These are phyloP conservation scores for Cygnus buccinator DNA, from an alignment of 2,113 vertebrate genomes.

Conservation along the genomic window DNA sequence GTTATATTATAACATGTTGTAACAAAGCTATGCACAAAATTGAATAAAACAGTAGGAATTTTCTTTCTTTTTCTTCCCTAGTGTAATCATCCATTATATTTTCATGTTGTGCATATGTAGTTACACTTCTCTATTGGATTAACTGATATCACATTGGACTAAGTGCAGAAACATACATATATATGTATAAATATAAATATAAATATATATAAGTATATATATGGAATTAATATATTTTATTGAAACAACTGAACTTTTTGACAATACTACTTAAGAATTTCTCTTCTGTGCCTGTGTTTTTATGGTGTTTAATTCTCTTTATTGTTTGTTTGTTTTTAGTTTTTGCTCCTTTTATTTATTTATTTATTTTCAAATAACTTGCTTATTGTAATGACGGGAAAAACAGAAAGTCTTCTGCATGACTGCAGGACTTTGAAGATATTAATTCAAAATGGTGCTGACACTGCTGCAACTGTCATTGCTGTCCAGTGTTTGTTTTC, in stretches of 20 bases:
- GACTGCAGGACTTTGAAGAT: not conserved
- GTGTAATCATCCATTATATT: not conserved
- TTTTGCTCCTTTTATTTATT: no score
- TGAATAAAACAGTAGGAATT: not conserved
- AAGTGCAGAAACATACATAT: not conserved
- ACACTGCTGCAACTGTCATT: not conserved
- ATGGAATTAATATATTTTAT: not conserved
- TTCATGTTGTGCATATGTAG: not conserved
- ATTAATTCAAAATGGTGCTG: not conserved
- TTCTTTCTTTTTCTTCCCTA: not conserved
- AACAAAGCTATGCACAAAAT: not conserved
- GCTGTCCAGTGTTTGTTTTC: not conserved
- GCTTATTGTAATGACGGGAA: not conserved
- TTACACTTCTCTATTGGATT: not conserved
- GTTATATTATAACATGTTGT: not conserved
- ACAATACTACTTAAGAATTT: not conserved
- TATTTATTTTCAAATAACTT: not conserved
- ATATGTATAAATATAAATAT: not conserved
- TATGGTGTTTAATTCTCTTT: no score
- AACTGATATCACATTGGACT: not conserved
- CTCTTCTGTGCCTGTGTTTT: not conserved
- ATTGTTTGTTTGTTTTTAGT: not conserved
- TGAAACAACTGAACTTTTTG: not conserved
- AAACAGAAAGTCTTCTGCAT: not conserved
- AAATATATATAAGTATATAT: no score